Conservation (phyloP, 2,797 vertebrate genomes). For the Florisuga fusca region DNA sequence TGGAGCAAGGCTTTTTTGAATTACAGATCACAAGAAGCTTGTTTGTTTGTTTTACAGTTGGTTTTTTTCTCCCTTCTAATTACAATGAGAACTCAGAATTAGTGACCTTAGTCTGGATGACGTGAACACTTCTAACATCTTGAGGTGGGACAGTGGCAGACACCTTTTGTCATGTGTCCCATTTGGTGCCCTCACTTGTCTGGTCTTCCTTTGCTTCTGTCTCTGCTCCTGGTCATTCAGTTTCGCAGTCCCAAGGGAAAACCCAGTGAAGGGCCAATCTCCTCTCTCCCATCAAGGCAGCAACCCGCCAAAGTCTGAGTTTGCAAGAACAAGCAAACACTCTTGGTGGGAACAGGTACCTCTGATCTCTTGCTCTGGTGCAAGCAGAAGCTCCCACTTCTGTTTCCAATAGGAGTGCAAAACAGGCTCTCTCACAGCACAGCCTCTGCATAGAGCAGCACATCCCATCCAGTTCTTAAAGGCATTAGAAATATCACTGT, state of each 20-base stretch:
- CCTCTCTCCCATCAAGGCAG: neutral
- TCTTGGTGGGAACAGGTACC: neutral
- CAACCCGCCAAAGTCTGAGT: neutral
- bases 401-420: neutral
- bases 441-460: neutral
- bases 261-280: neutral
- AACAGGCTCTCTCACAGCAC: neutral
- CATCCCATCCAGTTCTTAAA: neutral
- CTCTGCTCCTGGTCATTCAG: neutral
- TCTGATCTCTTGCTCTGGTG: neutral
- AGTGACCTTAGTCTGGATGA: rapidly evolving
- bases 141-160: neutral
- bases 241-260: neutral
- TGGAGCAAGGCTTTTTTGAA: neutral
- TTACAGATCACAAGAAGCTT: neutral
- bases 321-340: neutral
- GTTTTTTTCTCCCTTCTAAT: neutral
- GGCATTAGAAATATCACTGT: rapidly evolving
- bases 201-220: neutral
- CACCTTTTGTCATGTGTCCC: neutral
- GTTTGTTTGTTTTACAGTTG: neutral
- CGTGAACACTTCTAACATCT: neutral
- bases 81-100: neutral
- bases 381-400: neutral
- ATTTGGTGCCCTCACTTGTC: neutral